phyloP scores from a whole-genome alignment of 2,888 invertebrate genomes.

The Pollenia labialis region DNA sequence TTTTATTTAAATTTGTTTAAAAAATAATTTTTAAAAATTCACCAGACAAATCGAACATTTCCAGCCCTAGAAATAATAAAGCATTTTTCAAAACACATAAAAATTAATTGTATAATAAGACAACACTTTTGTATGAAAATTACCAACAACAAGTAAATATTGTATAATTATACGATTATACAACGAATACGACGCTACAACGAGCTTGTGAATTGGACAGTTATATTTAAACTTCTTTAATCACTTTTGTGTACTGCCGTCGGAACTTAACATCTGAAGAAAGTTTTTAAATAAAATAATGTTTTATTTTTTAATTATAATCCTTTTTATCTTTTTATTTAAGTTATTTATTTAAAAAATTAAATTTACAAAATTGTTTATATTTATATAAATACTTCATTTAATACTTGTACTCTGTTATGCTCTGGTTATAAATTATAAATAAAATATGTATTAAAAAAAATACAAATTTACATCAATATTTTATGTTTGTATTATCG shows the following conservation, averaged over 20 bases:
- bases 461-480: slow-evolving; percentile 26
- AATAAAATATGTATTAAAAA: slow-evolving; percentile 50
- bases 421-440: slow-evolving; percentile 79
- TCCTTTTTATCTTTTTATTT: slow-evolving; percentile 24
- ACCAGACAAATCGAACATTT: too few relatives aligned
- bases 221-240: not conserved
- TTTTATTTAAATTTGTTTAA: too few relatives aligned
- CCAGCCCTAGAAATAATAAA: too few relatives aligned
- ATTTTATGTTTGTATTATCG: slow-evolving; percentile 53
- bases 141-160: too few relatives aligned
- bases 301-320: not conserved
- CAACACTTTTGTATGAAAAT: too few relatives aligned
- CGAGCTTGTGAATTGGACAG: too few relatives aligned
- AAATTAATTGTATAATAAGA: too few relatives aligned
- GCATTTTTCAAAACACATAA: too few relatives aligned
- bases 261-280: not conserved
- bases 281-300: not conserved
- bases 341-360: slow-evolving; percentile 45
- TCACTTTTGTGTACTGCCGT: not conserved
- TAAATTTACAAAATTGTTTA: slow-evolving; percentile 67
- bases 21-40: too few relatives aligned
- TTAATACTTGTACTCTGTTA: slow-evolving; percentile 80
- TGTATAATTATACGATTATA: too few relatives aligned
- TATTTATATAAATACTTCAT: slow-evolving; percentile 76
- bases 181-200: too few relatives aligned